Evolutionary conservation across 2,113 vertebrate species (phyloP).

Genomic region (Herpetotheres cachinnans): DNA sequence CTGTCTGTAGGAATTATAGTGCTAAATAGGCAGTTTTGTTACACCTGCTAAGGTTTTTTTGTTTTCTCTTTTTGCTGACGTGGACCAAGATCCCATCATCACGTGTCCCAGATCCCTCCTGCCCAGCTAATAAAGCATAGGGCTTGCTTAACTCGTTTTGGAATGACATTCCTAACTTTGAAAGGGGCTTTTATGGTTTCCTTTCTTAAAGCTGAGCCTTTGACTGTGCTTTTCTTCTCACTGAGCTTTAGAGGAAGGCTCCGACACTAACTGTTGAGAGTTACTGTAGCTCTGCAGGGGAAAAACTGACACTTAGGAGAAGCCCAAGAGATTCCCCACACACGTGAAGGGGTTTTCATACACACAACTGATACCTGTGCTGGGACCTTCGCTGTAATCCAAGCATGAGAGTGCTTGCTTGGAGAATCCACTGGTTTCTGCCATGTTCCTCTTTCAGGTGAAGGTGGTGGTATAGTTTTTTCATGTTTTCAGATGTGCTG

Average conservation of each 20-base stretch:
- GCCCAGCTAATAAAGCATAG: neutral
- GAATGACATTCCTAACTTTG: neutral
- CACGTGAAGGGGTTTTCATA: accelerated
- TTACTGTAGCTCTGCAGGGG: neutral
- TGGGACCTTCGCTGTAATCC: neutral
- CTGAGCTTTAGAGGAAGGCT: neutral
- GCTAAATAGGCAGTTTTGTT: neutral
- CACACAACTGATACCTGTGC: neutral
- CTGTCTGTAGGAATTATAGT: neutral
- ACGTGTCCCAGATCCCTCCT: neutral
- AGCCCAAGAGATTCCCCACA: neutral
- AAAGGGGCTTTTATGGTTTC: neutral
- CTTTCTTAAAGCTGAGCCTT: neutral
- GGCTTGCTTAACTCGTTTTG: neutral
- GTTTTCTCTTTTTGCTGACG: neutral
- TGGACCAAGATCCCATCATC: neutral
- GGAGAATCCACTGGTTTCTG: neutral
- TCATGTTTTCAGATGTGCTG: neutral
- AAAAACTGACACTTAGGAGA: neutral
- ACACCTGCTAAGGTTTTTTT: neutral
- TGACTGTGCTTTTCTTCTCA: neutral
- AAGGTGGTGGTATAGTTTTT: neutral
- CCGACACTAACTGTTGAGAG: neutral
- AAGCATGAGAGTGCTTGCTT: neutral
- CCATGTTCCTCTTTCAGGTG: neutral